Evolutionary conservation across 2,888 invertebrate genomes (phyloP), one percentile per base, ranked within the genome.

Genomic region (Parnassius orleans): DNA sequence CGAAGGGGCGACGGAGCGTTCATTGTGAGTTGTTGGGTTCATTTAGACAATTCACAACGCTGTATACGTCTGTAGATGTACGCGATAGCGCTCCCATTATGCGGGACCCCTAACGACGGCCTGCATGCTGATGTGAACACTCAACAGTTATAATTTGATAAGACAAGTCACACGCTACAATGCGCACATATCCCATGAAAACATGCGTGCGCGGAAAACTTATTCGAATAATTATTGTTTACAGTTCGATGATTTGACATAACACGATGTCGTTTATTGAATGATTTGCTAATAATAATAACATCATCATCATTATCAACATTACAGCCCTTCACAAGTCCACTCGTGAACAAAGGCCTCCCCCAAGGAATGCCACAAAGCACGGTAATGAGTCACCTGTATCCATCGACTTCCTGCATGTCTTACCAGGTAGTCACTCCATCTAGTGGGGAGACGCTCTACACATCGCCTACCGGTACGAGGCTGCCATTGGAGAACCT

Each of bases 11-110:
- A 68, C 73, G 74, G 71, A 79, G 81, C 81, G 83, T 83, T 79
- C 79, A 80, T 78, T 82, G 83, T 83, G 83, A 83, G 82, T 82
- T 83, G 86, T 83, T 83, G 83, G 83, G 84, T 86, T 85, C 87
- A 80, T 84, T 86, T 84, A 81, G 83, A 86, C 87, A 83, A 86
- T 86, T 84, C 86, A 84, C 85, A 82, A 77, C 70, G 78, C 77
- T 79, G 80, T 80, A 79, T 79, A 74, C 70, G 71, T 66, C 70
- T 78, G 81, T 82, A 83, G 86, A 87, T 86, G 80, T 75, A 76
- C 69, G 70, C 77, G 87, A 87, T 90, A 89, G 77, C 77, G 78
- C 77, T 68, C 69, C 78, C 74, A 82, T 84, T 84, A 81, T 81
- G 79, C 76, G 80, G 80, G 76, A 73, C 76, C 82, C 80, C 78